phyloP scores from a whole-genome alignment of 2,888 invertebrate genomes.

The Rhingia campestris region DNA sequence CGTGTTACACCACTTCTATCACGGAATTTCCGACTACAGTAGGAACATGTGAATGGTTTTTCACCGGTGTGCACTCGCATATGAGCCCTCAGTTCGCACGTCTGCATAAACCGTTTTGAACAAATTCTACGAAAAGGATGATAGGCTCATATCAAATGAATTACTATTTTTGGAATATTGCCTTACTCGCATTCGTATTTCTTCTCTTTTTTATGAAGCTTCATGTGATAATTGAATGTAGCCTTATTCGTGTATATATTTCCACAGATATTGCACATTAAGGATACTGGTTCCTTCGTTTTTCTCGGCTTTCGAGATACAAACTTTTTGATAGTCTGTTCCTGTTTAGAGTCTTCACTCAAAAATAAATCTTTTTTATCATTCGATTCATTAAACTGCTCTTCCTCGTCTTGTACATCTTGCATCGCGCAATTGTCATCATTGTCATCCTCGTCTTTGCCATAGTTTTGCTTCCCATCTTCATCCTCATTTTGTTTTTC shows the following conservation, averaged over 20 bases:
- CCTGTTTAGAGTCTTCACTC: not conserved
- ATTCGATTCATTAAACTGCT: not conserved
- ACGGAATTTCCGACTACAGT: conserved; percentile 81
- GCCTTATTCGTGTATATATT: conserved; percentile 79
- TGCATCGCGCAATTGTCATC: not conserved
- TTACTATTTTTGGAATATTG: too few relatives aligned
- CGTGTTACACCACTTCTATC: conserved; percentile 83
- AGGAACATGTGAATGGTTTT: conserved; percentile 81
- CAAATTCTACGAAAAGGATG: conserved; percentile 78
- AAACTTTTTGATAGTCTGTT: not conserved
- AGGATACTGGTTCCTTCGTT: conserved; percentile 21
- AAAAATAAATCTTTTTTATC: not conserved
- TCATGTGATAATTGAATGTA: conserved; percentile 79
- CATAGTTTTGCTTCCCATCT: too few relatives aligned
- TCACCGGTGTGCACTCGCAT: conserved; percentile 82
- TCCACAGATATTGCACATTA: conserved; percentile 80
- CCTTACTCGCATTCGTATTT: conserved; percentile 81
- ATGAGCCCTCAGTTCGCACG: conserved; percentile 81
- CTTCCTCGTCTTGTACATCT: not conserved
- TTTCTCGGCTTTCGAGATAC: conserved; percentile 5
- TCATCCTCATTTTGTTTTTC: not conserved
- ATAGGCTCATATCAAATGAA: too few relatives aligned
- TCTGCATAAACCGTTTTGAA: conserved; percentile 80
- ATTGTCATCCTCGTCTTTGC: not conserved
- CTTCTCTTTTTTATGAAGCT: conserved; percentile 78